Evolutionary conservation across 2,113 vertebrate species (phyloP).

Genomic region (Nibea coibor): DNA sequence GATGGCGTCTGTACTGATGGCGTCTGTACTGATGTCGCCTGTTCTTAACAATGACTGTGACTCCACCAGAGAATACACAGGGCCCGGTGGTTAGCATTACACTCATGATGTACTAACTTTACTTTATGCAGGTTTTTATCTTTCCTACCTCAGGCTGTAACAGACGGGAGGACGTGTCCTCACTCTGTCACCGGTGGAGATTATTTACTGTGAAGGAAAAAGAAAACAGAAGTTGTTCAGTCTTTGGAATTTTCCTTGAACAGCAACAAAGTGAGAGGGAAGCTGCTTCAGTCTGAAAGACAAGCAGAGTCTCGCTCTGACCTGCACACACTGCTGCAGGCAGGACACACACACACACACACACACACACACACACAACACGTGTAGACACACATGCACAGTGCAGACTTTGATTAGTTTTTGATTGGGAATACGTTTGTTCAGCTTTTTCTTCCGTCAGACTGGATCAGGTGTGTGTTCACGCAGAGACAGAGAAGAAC

Average conservation of each 20-base stretch:
- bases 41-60: no score
- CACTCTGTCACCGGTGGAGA: neutral
- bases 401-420: constrained; percentile 31
- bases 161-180: neutral
- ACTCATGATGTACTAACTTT: neutral
- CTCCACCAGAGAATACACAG: no score
- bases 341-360: constrained; percentile 31
- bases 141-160: neutral
- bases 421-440: neutral
- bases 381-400: neutral
- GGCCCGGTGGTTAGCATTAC: no score
- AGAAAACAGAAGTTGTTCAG: neutral
- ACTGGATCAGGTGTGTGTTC: constrained; percentile 10
- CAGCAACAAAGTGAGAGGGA: constrained; percentile 16
- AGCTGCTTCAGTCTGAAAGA: constrained; percentile 2
- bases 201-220: neutral
- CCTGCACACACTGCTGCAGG: constrained; percentile 59
- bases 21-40: no score
- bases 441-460: constrained; percentile 1
- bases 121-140: no score
- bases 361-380: neutral
- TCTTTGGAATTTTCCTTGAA: constrained; percentile 55
- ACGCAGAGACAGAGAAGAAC: neutral
- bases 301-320: constrained; percentile 68
- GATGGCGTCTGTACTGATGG: no score